phyloP scores from a whole-genome alignment of 2,113 vertebrate genomes.

The Sminthopsis crassicaudata region DNA sequence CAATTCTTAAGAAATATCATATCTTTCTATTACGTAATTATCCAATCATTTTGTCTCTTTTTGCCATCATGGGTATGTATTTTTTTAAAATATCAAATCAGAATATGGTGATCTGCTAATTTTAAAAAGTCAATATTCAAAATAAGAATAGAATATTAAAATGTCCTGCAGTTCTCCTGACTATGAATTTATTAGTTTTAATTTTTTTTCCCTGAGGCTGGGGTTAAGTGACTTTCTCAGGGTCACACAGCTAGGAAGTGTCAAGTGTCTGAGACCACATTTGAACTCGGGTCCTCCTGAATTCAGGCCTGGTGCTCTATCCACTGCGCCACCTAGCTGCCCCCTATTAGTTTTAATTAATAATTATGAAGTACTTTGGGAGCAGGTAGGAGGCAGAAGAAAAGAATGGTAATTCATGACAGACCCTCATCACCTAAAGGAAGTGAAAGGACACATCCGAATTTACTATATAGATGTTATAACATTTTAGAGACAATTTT shows the following conservation, averaged over 20 bases:
- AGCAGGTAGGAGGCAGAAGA: neutral
- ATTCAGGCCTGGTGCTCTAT: no score
- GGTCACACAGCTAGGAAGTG: no score
- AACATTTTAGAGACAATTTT: neutral
- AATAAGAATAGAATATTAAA: neutral
- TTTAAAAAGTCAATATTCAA: neutral
- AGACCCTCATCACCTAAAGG: neutral
- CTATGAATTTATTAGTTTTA: neutral
- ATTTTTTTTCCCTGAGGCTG: no score
- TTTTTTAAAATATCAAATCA: neutral
- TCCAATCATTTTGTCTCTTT: neutral
- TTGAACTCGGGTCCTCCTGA: no score
- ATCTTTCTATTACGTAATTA: neutral
- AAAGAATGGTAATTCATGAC: neutral
- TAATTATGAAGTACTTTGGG: neutral
- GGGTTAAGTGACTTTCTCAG: no score
- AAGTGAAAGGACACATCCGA: neutral
- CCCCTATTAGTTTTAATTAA: neutral
- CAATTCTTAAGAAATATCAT: constrained; percentile 19
- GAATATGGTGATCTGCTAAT: neutral
- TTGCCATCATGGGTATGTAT: neutral
- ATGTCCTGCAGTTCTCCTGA: neutral
- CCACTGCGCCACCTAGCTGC: no score
- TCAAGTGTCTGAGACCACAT: no score
- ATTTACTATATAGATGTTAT: neutral